Conservation (phyloP, 2,888 invertebrate species). For the Thelaira solivaga region DNA sequence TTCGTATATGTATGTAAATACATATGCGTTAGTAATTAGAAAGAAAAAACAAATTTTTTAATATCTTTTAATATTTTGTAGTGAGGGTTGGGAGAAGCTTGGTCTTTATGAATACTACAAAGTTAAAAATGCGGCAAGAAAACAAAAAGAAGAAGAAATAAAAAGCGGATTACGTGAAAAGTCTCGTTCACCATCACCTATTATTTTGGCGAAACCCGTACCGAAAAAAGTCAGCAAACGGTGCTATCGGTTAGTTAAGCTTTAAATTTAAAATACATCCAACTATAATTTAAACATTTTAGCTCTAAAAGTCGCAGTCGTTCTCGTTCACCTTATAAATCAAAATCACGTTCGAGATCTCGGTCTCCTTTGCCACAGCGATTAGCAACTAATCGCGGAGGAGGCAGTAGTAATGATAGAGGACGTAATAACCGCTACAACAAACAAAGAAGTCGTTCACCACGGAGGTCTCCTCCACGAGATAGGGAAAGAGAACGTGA, state of each 20-base stretch:
- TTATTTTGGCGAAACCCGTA: conserved; percentile 83
- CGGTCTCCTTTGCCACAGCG: conserved; percentile 76
- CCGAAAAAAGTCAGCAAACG: conserved; percentile 78
- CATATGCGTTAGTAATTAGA: background rate
- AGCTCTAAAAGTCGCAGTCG: conserved; percentile 79
- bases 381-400: conserved; percentile 42
- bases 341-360: conserved; percentile 78
- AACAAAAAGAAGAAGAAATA: conserved; percentile 91
- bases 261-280: background rate
- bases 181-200: conserved; percentile 88
- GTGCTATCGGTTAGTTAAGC: conserved; percentile 81
- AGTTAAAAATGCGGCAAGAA: conserved; percentile 93
- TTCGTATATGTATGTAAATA: no score
- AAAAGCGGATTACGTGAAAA: conserved; percentile 83
- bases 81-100: conserved; percentile 99
- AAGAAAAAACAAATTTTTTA: background rate
- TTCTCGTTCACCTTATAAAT: conserved; percentile 71
- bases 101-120: conserved; percentile 98
- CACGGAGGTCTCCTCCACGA: conserved; percentile 75
- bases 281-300: conserved; percentile 34
- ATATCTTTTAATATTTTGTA: conserved; percentile 69
- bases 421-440: conserved; percentile 76
- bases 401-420: conserved; percentile 55
- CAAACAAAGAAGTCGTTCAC: conserved; percentile 74
- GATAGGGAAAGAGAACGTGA: conserved; percentile 67